A percentile compares a stretch with the other conserved stretches of the same genome.
phyloP scores from a whole-genome alignment of 2,797 vertebrate species.

The Martes flavigula region DNA sequence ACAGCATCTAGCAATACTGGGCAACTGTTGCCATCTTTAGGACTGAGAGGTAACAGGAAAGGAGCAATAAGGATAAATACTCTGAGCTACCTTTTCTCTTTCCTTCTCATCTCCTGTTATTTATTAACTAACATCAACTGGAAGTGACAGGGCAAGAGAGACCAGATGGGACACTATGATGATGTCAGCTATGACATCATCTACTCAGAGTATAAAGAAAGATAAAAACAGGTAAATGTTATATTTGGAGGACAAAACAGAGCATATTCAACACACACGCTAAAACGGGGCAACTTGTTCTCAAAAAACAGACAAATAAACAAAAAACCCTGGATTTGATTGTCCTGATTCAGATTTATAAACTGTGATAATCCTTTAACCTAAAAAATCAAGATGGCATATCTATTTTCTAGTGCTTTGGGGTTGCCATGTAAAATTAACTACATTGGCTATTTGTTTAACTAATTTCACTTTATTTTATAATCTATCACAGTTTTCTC shows the following conservation, averaged over 20 bases:
- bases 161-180: fast-evolving
- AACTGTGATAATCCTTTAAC: neutral
- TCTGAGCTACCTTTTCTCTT: fast-evolving
- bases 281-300: neutral
- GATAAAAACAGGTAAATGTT: neutral
- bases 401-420: neutral
- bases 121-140: neutral
- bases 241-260: neutral
- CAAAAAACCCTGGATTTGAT: neutral
- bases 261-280: neutral
- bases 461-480: neutral
- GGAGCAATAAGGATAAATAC: neutral
- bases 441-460: neutral
- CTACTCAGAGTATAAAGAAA: neutral
- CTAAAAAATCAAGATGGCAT: neutral
- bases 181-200: neutral
- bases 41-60: neutral
- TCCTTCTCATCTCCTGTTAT: neutral
- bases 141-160: neutral
- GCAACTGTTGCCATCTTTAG: neutral
- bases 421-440: neutral
- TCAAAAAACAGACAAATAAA: neutral
- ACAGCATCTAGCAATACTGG: fast-evolving
- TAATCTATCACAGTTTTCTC: neutral
- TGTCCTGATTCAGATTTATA: neutral